Base-by-base conservation (phyloP, 1,140 invertebrate species). In the Mesaphorura yosii region DNA sequence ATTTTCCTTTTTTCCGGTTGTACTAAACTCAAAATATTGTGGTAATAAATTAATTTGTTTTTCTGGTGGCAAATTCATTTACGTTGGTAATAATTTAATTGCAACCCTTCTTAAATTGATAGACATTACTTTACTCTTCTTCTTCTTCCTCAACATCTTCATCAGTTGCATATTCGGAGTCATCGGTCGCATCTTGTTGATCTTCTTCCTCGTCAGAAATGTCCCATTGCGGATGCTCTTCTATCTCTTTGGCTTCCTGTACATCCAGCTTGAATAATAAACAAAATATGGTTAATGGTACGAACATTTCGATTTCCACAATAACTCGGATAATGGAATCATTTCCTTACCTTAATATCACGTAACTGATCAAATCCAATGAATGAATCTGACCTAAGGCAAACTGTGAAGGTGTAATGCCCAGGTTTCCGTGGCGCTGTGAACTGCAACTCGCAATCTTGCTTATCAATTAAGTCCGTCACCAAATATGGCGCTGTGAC, bases 201-300 rank as follows among this genome's bases (percentile, higher is more conserved):
- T 91, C 88, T 48, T 88, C 85, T 66, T 95, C 91, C 52, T 91
- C 88, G 65, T 93, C 89, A 44, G 86, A 88, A 61, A 92, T 84
- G 59, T 95, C 89, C 91, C 91, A 96, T 71, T 95, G 90, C 12
- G 90, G 88, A 75, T 95, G 89, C 65, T 90, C 87, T 31, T 82
- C 83, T 31, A 92, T 76, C 64, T 83, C 85, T 57, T 89, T 84
- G 15, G 88, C 91, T 73, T 95, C 88, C 69, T 95, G 88, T 27
- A 96, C 92, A 70, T 96, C 91, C 70, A 97, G 72, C 82, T 84
- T 57, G 29, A 37, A 42, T 0, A 31, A 44, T 34, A 23, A 57
- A 34, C n/a, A 34, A 34, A 34, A 34, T n/a, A 49, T 39, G 42
- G n/a, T 34, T 34, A 34, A 34, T 38, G 46, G 37, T 48, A 45